These are phyloP conservation scores for Tribolium castaneum DNA, from an alignment of 1,140 invertebrate genomes.

Conservation along the genomic window DNA sequence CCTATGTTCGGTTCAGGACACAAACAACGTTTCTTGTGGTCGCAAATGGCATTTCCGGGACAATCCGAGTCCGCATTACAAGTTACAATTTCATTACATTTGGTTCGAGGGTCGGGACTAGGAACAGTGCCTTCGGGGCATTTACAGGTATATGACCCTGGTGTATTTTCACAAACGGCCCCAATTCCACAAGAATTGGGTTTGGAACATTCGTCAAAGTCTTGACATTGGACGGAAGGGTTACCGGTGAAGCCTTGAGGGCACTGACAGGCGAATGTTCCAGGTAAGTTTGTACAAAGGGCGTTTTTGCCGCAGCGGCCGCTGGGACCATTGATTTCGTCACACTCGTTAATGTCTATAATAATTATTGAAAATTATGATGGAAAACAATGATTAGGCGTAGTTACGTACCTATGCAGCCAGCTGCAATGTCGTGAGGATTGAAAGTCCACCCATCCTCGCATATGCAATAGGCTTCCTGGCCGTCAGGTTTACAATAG, in stretches of 20 bases:
- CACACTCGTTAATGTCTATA: constrained; percentile 94
- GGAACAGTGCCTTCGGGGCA: constrained; percentile 85
- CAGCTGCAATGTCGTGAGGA: constrained; percentile 86
- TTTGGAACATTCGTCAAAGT: constrained; percentile 85
- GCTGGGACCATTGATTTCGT: constrained; percentile 77
- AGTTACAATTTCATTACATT: constrained; percentile 83
- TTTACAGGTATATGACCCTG: constrained; percentile 81
- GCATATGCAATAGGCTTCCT: constrained; percentile 92
- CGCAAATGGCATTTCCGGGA: constrained; percentile 90
- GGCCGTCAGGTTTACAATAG: constrained; percentile 87
- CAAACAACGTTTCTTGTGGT: constrained; percentile 79
- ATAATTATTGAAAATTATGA: constrained; percentile 19
- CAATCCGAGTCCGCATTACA: constrained; percentile 82
- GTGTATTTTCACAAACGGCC: constrained; percentile 82
- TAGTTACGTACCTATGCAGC: constrained; percentile 76
- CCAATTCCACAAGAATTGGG: constrained; percentile 78
- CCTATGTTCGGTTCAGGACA: constrained; percentile 92
- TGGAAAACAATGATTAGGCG: not conserved
- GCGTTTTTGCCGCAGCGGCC: constrained; percentile 88
- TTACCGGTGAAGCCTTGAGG: constrained; percentile 84
- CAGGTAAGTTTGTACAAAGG: constrained; percentile 84
- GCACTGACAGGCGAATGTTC: constrained; percentile 83
- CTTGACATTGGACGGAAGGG: constrained; percentile 79
- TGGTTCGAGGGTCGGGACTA: constrained; percentile 82
- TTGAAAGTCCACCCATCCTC: constrained; percentile 94